Conservation (phyloP, 2,888 invertebrate species). For the Dasypolia templi region DNA sequence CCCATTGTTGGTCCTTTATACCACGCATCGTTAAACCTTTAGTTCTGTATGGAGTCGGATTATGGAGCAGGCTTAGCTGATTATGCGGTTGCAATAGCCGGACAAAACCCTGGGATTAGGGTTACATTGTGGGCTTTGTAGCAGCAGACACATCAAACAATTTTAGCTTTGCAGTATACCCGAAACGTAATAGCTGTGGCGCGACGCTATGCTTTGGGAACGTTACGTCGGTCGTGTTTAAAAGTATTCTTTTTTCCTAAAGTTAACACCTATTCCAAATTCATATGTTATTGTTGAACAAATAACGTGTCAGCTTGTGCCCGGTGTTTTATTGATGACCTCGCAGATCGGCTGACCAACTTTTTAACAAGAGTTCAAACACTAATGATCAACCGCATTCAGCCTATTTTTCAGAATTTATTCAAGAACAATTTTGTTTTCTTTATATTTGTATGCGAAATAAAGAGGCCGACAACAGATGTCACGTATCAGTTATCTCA, state of each 20-base stretch:
- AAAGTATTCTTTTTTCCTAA: not conserved
- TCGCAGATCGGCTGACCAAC: not conserved
- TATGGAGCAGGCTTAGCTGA: conserved; percentile 49
- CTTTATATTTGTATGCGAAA: not conserved
- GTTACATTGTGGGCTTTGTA: conserved; percentile 26
- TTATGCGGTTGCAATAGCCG: conserved; percentile 43
- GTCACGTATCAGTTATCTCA: conserved; percentile 45
- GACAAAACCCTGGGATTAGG: conserved; percentile 52
- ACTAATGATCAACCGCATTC: not conserved
- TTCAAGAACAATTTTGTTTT: not conserved
- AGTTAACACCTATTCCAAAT: not conserved
- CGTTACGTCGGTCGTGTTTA: conserved; percentile 13
- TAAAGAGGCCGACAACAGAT: conserved; percentile 15
- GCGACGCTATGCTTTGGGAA: conserved; percentile 3
- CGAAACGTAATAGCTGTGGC: conserved; percentile 31
- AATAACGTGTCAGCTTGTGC: too few relatives aligned
- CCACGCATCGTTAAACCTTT: conserved; percentile 42
- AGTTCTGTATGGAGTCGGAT: conserved; percentile 45
- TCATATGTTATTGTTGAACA: not conserved
- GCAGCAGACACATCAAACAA: conserved; percentile 37
- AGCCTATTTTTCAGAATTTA: not conserved
- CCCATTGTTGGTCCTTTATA: conserved; percentile 51
- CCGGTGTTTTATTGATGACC: not conserved
- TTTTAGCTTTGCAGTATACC: conserved; percentile 22
- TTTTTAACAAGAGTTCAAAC: not conserved